These are phyloP conservation scores for Poeciliopsis presidionis DNA, from an alignment of 2,797 vertebrate species.

Conservation along the genomic window DNA sequence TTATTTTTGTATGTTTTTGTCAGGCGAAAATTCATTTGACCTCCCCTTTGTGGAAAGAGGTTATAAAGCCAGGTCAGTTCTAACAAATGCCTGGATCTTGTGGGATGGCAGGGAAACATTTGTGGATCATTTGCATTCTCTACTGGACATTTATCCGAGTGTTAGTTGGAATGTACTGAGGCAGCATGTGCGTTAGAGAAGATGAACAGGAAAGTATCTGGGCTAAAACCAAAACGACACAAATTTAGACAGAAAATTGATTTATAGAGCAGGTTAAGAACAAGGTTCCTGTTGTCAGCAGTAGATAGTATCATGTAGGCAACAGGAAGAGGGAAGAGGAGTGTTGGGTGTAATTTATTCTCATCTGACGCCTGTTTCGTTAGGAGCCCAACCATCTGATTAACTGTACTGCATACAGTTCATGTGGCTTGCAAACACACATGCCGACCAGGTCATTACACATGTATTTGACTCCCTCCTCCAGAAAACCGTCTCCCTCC, in stretches of 20 bases:
- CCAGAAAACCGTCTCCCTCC: slow-evolving; percentile 2
- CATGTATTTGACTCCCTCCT: slow-evolving; percentile 18
- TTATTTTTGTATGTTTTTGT: too few species aligned
- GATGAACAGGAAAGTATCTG: background rate
- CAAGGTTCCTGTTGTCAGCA: background rate
- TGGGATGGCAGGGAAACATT: background rate
- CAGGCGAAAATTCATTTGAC: too few species aligned
- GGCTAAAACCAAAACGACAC: background rate
- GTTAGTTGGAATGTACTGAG: background rate
- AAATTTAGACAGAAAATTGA: background rate
- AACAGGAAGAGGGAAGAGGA: background rate
- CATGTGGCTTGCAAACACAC: slow-evolving; percentile 6
- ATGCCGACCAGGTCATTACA: slow-evolving; percentile 14
- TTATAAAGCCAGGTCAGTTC: too few species aligned
- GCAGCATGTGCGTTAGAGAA: background rate
- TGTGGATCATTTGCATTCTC: background rate
- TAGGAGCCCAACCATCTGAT: slow-evolving; percentile 7
- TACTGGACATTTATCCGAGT: background rate
- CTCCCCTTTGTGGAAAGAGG: too few species aligned
- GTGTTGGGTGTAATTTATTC: background rate
- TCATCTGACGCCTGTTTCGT: slow-evolving; percentile 11
- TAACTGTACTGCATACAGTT: background rate
- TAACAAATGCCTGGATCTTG: background rate
- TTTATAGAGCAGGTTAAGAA: background rate
- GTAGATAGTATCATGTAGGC: background rate